Evolutionary conservation across 1,140 invertebrate genomes (phyloP), one percentile per base, ranked within the genome.

Genomic region (Drosophila gunungcola): DNA sequence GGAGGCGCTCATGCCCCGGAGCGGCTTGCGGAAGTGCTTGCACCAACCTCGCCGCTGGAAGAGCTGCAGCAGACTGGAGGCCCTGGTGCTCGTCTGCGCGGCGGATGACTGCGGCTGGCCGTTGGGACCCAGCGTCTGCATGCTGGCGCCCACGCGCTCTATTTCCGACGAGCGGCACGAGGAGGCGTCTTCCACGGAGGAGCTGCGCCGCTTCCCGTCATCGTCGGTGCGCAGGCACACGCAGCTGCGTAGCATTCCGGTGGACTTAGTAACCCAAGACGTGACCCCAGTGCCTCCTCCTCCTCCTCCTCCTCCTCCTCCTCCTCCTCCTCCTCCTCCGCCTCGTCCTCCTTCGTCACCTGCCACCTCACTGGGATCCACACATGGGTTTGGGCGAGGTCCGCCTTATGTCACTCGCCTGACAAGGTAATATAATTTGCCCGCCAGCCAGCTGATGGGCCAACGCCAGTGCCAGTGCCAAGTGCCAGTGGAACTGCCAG

Each of bases 1-100:
- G 9, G 95, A 95, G 94, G 95, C 95, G 92, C 94, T 95, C 83
- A 95, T 94, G 72, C 94, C 94, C 73, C 94, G 93, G 61, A 84
- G 78, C 69, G 93, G 93, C 68, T 94, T 93, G 93, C 94, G 94
- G 81, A 94, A 94, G 65, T 93, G 92, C 41, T 94, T 91, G 75
- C 94, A 94, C 58, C 93, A 94, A 85, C 92, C 92, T 77, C 91
- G 90, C 70, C 92, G 91, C 53, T 90, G 88, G 13, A 94, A 90
- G 32, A 91, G 92, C 92, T 90, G 94, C 65, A 92, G 92, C 61
- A 94, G 90, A 80, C 92, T 93, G 65, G 86, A 89, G 51, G 83
- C 77, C 32, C 83, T 67, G 61, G 91, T 78, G 73, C 79, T 64
- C 36, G 88, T 68, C 80, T 79, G 61, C 5, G 67, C 69, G 49